Evolutionary conservation across 2,888 invertebrate species (phyloP), one percentile per base, ranked within the genome.

Genomic region (Polyommatus iphigenia): DNA sequence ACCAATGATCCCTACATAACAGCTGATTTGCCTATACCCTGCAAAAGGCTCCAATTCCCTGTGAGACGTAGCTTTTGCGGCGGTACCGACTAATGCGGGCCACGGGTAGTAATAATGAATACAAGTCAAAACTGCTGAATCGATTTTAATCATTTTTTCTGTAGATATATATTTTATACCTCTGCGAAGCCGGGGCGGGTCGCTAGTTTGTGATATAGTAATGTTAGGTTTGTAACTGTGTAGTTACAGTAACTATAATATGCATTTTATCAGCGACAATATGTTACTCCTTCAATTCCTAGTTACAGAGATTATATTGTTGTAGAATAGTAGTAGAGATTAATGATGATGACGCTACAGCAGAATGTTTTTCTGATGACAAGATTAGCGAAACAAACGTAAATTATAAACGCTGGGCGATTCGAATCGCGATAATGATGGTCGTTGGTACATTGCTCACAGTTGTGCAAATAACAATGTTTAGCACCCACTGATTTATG

Each of bases 361-460:
- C 13, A 20, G 73, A 73, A 73, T 73, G 73, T 72, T 41, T 73
- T 41, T 73, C 46, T 73, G 41, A 20, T 73, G 73, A 46, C 73
- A 73, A 73, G 73, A 73, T 73, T 46, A 73, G 73, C 73, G 46
- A 73, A 73, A 73, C 73, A 73, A 46, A 46, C 41, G 73, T 46
- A 73, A 73, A 73, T 73, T 73, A 73, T 73, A 73, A 73, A 73
- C 72, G 41, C 72, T 41, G 41, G 3, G 36, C 20, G 46, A 73
- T 46, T 41, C 46, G 46, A 73, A 73, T 41, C 13, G 46, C 67
- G 67, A 67, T 67, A 29, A 67, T 73, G 13, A 24, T 20, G 46
- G 10, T 20, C 3, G 20, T 73, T 24, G 41, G 20, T 41, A 15
- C 46, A 41, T 73, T 73, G 41, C 15, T 46, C 20, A 73, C 20